Conservation (phyloP, 2,797 vertebrate species). For the Falco peregrinus region DNA sequence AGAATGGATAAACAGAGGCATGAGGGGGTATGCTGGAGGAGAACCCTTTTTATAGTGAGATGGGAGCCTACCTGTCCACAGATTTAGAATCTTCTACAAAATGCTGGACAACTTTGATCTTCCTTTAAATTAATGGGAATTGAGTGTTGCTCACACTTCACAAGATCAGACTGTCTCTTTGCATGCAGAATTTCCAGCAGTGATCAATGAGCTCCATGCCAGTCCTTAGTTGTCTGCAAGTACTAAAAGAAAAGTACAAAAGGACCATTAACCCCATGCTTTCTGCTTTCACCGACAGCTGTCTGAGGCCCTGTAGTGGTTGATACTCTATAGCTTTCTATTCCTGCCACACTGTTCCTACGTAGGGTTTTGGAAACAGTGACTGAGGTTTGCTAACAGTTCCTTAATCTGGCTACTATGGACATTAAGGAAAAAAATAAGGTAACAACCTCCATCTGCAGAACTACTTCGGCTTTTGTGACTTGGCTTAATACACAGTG, state of each 20-base stretch:
- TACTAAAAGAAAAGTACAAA: not conserved
- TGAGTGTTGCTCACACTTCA: not conserved
- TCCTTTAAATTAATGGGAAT: not conserved
- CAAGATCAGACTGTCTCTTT: not conserved
- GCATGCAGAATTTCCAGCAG: not conserved
- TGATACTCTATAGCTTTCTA: conserved; percentile 27
- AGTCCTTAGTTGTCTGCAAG: conserved; percentile 12
- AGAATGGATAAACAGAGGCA: not conserved
- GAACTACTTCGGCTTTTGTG: conserved; percentile 36
- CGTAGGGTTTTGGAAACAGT: not conserved
- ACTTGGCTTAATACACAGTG: not conserved
- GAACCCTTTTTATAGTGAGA: not conserved
- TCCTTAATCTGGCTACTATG: conserved; percentile 49
- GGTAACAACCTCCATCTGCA: conserved; percentile 29
- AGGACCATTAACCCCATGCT: not conserved
- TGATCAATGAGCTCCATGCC: not conserved
- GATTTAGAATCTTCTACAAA: not conserved
- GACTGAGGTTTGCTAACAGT: conserved; percentile 21
- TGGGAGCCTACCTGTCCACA: not conserved
- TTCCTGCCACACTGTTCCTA: not conserved
- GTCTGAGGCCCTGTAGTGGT: not conserved
- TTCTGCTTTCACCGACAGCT: conserved; percentile 42
- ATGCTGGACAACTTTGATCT: not conserved
- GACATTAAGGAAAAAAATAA: not conserved
- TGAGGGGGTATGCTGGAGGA: not conserved